Conservation (phyloP, 2,888 invertebrate genomes). For the Scrobipalpa atriplicella region DNA sequence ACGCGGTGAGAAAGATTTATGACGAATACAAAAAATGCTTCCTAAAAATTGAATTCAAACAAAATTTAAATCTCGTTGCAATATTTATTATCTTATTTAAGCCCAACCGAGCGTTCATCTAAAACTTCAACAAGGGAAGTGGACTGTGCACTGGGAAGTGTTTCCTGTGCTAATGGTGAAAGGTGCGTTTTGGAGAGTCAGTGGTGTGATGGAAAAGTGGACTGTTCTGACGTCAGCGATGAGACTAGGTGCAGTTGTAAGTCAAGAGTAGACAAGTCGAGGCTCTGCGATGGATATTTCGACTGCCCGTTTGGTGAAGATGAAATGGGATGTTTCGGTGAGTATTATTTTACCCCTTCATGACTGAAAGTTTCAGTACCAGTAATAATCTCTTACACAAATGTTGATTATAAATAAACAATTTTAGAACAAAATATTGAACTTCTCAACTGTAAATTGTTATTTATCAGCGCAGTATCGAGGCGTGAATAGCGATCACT, state of each 20-base stretch:
- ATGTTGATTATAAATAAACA: neutral
- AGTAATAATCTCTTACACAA: neutral
- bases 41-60: neutral
- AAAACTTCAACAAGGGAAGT: conserved; percentile 51
- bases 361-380: too few relatives aligned
- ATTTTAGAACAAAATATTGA: neutral
- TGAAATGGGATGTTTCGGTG: conserved; percentile 90
- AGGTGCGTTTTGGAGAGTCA: conserved; percentile 80
- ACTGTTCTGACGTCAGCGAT: conserved; percentile 91
- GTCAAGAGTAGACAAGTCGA: conserved; percentile 84
- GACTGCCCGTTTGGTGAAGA: conserved; percentile 93
- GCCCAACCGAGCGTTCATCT: conserved; percentile 36
- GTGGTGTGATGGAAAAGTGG: conserved; percentile 88
- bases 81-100: conserved; percentile 1
- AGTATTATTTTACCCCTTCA: conserved; percentile 31
- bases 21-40: neutral
- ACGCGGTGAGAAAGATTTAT: too few relatives aligned
- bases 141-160: conserved; percentile 56
- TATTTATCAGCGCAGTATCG: neutral
- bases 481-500: neutral
- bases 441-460: neutral
- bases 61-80: neutral
- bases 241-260: conserved; percentile 89
- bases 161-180: conserved; percentile 60
- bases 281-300: conserved; percentile 90